Conservation (phyloP, 1,140 invertebrate genomes). For the Dermatophagoides farinae region DNA sequence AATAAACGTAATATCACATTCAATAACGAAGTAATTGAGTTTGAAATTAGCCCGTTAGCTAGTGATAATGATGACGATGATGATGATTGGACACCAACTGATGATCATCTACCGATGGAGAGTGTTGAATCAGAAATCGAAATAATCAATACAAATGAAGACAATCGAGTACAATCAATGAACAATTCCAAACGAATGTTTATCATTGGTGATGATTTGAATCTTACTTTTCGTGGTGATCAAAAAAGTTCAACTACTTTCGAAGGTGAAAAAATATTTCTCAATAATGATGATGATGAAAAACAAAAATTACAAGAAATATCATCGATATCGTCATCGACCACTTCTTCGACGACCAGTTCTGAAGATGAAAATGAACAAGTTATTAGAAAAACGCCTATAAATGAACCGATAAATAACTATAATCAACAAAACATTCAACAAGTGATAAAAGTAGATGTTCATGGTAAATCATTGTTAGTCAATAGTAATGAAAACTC, state of each 20-base stretch:
- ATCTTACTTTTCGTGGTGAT: too few relatives aligned
- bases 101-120: too few relatives aligned
- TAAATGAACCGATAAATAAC: background rate
- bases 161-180: background rate
- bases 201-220: background rate
- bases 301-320: background rate
- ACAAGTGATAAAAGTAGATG: too few relatives aligned
- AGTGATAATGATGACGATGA: background rate
- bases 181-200: background rate
- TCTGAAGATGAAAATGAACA: background rate
- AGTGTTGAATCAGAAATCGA: background rate
- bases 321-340: background rate
- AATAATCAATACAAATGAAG: too few relatives aligned
- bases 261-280: background rate
- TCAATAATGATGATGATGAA: background rate
- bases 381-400: background rate
- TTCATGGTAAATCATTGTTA: too few relatives aligned
- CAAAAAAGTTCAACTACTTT: too few relatives aligned
- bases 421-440: background rate
- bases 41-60: conserved; percentile 1
- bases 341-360: background rate
- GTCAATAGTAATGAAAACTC: too few relatives aligned
- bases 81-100: background rate
- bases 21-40: conserved; percentile 7
- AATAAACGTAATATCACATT: background rate